Base-by-base conservation (phyloP, 2,888 invertebrate genomes). In the Lysandra bellargus region DNA sequence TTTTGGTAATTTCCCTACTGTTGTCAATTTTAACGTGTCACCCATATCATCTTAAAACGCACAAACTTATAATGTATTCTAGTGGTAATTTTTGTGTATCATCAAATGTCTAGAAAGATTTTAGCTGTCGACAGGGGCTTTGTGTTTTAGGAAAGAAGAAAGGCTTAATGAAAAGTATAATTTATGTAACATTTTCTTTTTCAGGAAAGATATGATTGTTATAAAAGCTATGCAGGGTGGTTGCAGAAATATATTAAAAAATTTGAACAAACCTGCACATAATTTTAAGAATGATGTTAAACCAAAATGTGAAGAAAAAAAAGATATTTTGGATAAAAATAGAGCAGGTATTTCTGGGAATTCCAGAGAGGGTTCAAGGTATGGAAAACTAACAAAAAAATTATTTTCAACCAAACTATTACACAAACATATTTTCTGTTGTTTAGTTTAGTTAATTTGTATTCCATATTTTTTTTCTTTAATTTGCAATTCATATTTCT, bases 181-280 rank as follows among this genome's bases (percentile, higher is more conserved):
- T 30, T 14, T 53, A 30, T 17, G 40, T 40, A 14, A 53, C 4
- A n/a, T 74, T 74, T 74, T 44, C 9, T 82, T 60, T 90, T 89
- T 81, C 84, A 93, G 92, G 80, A 93, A 92, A 84, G 93, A 94
- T 81, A 84, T 84, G 82, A 85, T 92, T 83, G 85, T 93, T 5
- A 82, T 92, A 60, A 85, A 85, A 81, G 81, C 87, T 37, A 82
- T 89, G 53, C 87, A 90, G 81, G 89, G 85, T 80, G 85, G 84
- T 79, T 86, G 86, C 61, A 81, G 79, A 80, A 82, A 78, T 74
- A 61, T 80, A 49, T 80, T 80, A 23, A 80, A 78, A 3, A 57
- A 72, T 64, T 73, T 61, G 5, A 79, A 73, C n/a, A 72, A 79
- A 79, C 44, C 61, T 57, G 40, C 60, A 33, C n/a, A 9, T 23